These are phyloP conservation scores for Coelopa pilipes DNA, from an alignment of 2,888 invertebrate genomes.

Conservation along the genomic window DNA sequence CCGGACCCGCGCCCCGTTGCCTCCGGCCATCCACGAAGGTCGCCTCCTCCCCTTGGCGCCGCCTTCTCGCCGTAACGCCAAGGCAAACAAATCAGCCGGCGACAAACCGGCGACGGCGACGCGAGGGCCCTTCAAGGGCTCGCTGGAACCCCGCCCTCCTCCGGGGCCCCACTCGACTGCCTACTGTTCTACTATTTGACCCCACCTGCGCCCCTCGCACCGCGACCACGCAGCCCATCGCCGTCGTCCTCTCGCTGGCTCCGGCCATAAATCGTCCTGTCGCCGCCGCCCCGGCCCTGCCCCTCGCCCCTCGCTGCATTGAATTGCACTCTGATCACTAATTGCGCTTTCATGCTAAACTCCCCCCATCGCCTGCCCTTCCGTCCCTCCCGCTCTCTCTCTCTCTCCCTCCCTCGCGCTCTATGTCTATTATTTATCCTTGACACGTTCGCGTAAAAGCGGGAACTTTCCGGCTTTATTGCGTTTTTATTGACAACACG, in stretches of 20 bases:
- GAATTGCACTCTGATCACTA: constrained; percentile 31
- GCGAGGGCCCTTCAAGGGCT: not conserved
- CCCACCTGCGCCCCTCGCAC: not conserved
- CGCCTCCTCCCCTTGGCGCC: not conserved
- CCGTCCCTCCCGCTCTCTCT: too few relatives aligned
- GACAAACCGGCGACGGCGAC: too few relatives aligned
- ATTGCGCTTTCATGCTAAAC: constrained; percentile 21
- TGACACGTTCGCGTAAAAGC: constrained; percentile 31
- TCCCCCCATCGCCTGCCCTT: not conserved
- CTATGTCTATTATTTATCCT: constrained; percentile 27
- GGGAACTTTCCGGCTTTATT: constrained; percentile 33
- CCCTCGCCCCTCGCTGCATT: not conserved
- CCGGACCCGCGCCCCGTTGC: not conserved
- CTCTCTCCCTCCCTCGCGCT: not conserved
- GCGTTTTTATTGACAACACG: constrained; percentile 32
- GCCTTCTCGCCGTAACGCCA: not conserved
- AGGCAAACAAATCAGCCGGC: constrained; percentile 1
- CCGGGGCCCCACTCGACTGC: not conserved
- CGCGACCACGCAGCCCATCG: constrained; percentile 20
- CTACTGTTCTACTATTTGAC: not conserved
- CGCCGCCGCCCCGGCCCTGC: too few relatives aligned
- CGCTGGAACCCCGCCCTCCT: not conserved
- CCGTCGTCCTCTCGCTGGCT: not conserved
- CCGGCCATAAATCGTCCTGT: too few relatives aligned
- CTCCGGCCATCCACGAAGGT: not conserved